Percentiles rank a stretch among this genome's conserved stretches.
phyloP scores from a whole-genome alignment of 2,797 vertebrate species.

The Cheirogaleus major region DNA sequence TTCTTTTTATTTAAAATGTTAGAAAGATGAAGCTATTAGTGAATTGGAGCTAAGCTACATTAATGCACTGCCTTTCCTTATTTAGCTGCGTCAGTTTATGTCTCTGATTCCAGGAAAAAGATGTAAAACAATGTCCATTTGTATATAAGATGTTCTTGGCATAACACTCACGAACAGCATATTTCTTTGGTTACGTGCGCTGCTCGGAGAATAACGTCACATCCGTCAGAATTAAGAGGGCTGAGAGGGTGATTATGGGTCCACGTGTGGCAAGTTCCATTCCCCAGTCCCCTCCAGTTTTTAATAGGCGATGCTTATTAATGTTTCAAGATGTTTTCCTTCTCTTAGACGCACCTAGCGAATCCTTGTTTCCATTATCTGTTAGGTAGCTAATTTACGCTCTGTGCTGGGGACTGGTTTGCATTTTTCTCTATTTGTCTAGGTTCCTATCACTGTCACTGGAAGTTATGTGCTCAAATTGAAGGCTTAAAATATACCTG shows the following conservation, averaged over 20 bases:
- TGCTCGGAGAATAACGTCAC: neutral
- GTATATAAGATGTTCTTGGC: neutral
- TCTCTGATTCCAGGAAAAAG: neutral
- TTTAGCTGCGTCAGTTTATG: neutral
- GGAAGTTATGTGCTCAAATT: neutral
- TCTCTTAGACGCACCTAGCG: neutral
- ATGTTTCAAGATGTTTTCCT: neutral
- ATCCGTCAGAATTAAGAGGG: neutral
- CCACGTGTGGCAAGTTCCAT: rapidly evolving
- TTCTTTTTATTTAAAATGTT: constrained; percentile 18
- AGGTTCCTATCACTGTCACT: constrained; percentile 11
- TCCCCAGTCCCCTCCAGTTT: neutral
- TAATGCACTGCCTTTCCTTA: neutral
- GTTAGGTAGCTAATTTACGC: neutral
- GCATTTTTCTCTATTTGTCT: neutral
- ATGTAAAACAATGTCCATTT: neutral
- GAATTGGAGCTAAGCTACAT: neutral
- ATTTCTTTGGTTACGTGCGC: neutral
- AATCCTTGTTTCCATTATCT: neutral
- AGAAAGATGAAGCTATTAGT: neutral
- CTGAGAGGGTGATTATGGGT: neutral
- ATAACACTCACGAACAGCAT: neutral
- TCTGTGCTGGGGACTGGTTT: neutral
- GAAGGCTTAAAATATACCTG: neutral
- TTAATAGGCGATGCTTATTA: neutral